phyloP scores from a whole-genome alignment of 2,888 invertebrate species.

The Geotrupes spiniger region DNA sequence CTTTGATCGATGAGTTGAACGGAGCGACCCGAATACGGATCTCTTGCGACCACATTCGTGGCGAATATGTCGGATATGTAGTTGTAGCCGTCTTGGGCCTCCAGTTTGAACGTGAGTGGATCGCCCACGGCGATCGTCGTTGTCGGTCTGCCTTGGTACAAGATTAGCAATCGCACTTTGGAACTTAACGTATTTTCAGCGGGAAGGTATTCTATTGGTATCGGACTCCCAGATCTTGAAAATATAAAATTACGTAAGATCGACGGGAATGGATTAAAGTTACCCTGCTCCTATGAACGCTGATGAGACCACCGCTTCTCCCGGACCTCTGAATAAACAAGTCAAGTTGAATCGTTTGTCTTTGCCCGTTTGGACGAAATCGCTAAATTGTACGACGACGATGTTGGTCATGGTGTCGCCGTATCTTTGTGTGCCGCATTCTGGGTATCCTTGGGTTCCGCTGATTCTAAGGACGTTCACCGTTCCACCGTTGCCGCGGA shows the following conservation, averaged over 20 bases:
- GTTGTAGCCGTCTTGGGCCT: constrained; percentile 86
- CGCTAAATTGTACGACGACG: constrained; percentile 90
- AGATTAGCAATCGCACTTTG: constrained; percentile 77
- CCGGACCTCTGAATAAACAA: constrained; percentile 88
- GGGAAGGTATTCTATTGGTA: constrained; percentile 88
- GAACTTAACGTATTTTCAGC: constrained; percentile 89
- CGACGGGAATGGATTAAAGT: background rate
- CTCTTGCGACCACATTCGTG: constrained; percentile 87
- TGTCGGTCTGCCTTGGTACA: constrained; percentile 88
- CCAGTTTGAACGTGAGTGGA: constrained; percentile 83
- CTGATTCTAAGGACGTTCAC: constrained; percentile 80
- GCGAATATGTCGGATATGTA: constrained; percentile 89
- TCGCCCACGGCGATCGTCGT: constrained; percentile 93
- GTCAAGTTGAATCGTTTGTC: constrained; percentile 91
- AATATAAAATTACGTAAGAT: constrained; percentile 26
- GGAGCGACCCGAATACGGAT: constrained; percentile 87
- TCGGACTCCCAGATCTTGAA: constrained; percentile 84
- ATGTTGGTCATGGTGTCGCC: constrained; percentile 93
- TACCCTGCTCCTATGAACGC: constrained; percentile 88
- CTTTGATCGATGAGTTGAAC: constrained; percentile 86
- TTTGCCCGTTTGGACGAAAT: constrained; percentile 85
- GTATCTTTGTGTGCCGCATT: constrained; percentile 83
- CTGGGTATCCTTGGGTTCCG: constrained; percentile 89
- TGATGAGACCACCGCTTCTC: constrained; percentile 89
- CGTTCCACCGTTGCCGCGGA: constrained; percentile 85